phyloP scores from a whole-genome alignment of 2,797 vertebrate genomes.

The Phoebastria nigripes region DNA sequence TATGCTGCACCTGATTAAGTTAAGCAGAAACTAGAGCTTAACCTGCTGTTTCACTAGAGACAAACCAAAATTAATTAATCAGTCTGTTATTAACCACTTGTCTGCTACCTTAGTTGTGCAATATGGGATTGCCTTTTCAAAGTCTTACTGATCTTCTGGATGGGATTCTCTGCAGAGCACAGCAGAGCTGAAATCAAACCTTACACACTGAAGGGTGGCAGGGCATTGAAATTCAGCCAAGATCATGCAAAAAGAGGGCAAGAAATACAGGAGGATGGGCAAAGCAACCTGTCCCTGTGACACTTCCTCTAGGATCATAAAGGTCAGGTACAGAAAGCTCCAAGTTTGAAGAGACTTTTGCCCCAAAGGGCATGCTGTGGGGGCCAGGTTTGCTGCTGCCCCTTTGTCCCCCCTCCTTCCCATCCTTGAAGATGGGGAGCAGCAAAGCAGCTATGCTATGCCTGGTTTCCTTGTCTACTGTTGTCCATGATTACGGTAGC shows the following conservation, averaged over 20 bases:
- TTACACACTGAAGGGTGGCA: not conserved
- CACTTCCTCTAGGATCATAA: not conserved
- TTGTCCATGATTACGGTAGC: fast-evolving
- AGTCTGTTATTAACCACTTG: constrained; percentile 35
- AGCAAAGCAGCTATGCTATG: not conserved
- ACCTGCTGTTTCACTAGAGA: constrained; percentile 41
- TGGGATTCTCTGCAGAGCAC: not conserved
- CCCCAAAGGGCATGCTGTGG: no score
- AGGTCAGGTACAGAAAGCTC: not conserved
- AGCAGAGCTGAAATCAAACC: not conserved
- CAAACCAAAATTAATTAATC: constrained; percentile 36
- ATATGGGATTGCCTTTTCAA: constrained; percentile 3
- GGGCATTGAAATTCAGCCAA: not conserved
- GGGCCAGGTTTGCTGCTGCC: not conserved
- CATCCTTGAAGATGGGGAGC: not conserved
- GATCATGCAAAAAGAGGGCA: not conserved
- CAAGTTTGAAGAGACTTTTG: not conserved
- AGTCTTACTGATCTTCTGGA: not conserved
- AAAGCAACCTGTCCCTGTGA: not conserved
- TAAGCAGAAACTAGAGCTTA: constrained; percentile 51
- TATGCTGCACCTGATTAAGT: constrained; percentile 59
- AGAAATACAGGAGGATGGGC: not conserved
- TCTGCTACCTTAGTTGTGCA: not conserved
- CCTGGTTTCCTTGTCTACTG: not conserved
- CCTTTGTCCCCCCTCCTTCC: not conserved